Evolutionary conservation across 2,888 invertebrate species (phyloP).

Genomic region (Agelastica alni): DNA sequence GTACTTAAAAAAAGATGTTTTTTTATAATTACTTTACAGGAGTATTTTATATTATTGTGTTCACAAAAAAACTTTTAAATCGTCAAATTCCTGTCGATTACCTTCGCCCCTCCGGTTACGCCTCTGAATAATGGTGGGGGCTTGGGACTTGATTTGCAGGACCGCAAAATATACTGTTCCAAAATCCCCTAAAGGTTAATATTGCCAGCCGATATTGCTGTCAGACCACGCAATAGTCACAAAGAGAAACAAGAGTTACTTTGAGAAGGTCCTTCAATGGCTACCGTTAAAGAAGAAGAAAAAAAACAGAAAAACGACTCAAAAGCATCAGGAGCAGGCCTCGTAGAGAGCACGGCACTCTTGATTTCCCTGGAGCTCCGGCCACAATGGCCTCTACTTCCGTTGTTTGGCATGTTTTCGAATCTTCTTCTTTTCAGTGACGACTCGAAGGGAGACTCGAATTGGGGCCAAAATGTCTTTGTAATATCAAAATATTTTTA

Average conservation of each 20-base stretch:
- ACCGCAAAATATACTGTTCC: not conserved
- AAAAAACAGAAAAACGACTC: not conserved
- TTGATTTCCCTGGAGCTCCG: slow-evolving; percentile 46
- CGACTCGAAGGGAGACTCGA: not conserved
- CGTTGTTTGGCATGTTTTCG: slow-evolving; percentile 11
- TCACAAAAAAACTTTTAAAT: too few species aligned
- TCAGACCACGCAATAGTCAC: slow-evolving; percentile 6
- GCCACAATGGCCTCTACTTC: slow-evolving; percentile 40
- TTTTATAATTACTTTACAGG: too few species aligned
- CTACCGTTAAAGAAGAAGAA: slow-evolving; percentile 2
- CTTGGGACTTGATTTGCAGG: not conserved
- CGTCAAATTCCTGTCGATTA: too few species aligned
- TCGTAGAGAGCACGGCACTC: slow-evolving; percentile 27
- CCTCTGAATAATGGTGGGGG: not conserved
- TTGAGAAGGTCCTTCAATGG: slow-evolving; percentile 9
- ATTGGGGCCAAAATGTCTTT: too few species aligned
- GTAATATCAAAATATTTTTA: too few species aligned
- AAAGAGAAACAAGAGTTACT: slow-evolving; percentile 1
- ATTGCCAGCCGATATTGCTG: slow-evolving; percentile 1
- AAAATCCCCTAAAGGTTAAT: not conserved
- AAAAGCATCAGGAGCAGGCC: not conserved
- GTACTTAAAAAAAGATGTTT: too few species aligned
- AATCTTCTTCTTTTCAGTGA: slow-evolving; percentile 14
- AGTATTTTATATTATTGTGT: too few species aligned
- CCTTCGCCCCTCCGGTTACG: too few species aligned